Evolutionary conservation across 2,888 invertebrate genomes (phyloP), one percentile per base, ranked within the genome.

Genomic region (Deilephila porcellus): DNA sequence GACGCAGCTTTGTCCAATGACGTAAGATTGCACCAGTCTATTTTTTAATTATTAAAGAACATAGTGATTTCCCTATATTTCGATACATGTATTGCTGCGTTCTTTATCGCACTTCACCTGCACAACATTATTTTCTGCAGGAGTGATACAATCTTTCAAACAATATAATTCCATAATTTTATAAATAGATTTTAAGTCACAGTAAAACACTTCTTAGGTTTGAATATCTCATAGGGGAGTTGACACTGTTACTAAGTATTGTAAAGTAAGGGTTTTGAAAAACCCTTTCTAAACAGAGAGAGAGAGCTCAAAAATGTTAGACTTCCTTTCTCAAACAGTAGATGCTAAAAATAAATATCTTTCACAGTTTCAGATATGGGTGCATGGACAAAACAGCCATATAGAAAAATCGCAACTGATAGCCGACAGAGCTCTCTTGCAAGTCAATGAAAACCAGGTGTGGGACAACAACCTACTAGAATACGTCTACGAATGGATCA

Each of bases 401-500:
- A 75, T 94, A 0, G 84, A 80, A 0, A 88, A 89, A 19, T 92
- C 92, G 0, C 78, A 84, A 37, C 59, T 75, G 0, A 73, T 79
- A 0, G 91, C 90, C 0, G 64, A 77, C 0, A 77, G 85, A 3
- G 86, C 86, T 0, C 72, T 79, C 0, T 72, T 32, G 0, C 78
- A 82, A 8, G 84, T 88, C 0, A 1, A 17, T 0, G 87, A 91
- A 34, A 88, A 91, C 63, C 14, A 84, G 0, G 32, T 29, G 0
- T 94, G 94, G 94, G 77, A 82, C 1, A 34, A 73, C 0, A 70
- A 73, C 0, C 74, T 85, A 8, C 53, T 88, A 19, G 82, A 90
- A 0, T 71, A 79, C 0, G 88, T 91, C 0, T 94, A 94, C 75
- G 88, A 91, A 19, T 94, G 94, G 94, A 93, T 94, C 4, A 87